phyloP scores from a whole-genome alignment of 2,113 vertebrate species.

The Eolophus roseicapilla region DNA sequence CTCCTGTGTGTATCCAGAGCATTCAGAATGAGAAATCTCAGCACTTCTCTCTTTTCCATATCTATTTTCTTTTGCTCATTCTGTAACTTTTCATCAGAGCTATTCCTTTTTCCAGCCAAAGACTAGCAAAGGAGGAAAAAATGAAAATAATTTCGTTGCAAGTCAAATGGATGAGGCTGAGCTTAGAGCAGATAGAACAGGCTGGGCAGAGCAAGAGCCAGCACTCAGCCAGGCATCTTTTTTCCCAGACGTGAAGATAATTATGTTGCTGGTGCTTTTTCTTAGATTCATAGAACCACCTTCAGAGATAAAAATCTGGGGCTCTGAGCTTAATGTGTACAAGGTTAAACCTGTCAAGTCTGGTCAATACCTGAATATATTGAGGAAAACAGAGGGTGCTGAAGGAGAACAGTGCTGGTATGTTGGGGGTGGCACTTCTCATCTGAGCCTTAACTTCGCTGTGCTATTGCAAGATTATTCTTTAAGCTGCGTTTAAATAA shows the following conservation, averaged over 20 bases:
- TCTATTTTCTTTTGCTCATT: background rate
- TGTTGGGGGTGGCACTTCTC: background rate
- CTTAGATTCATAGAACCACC: background rate
- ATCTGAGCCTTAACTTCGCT: background rate
- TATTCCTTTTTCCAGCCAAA: background rate
- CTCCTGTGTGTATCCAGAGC: background rate
- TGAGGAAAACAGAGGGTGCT: background rate
- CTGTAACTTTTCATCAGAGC: background rate
- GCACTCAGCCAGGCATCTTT: background rate
- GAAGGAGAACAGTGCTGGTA: background rate
- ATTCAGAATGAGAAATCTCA: background rate
- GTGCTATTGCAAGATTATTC: background rate
- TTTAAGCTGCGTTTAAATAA: slow-evolving; percentile 11
- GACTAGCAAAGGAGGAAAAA: background rate
- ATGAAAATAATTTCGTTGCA: background rate
- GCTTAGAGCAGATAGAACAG: background rate
- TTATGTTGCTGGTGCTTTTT: background rate
- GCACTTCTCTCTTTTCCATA: background rate
- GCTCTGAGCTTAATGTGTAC: background rate
- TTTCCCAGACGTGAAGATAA: background rate
- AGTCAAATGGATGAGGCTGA: background rate
- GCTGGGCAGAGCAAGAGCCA: background rate
- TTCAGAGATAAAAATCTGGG: background rate
- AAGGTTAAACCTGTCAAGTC: background rate
- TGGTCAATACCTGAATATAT: background rate